Conservation (phyloP, 2,797 vertebrate genomes). For the Micromesistius poutassou region DNA sequence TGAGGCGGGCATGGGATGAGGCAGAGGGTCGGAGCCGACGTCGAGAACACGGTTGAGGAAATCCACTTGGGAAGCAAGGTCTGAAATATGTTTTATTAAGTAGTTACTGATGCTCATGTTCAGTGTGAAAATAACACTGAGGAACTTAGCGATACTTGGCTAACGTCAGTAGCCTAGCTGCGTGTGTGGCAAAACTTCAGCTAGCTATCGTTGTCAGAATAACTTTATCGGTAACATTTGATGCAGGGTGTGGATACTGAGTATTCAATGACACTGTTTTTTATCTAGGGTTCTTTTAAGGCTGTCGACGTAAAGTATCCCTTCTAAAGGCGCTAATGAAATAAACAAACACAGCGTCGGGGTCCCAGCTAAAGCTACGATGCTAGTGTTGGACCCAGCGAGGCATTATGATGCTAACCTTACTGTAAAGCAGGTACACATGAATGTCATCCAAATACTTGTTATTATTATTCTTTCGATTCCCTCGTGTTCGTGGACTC, state of each 20-base stretch:
- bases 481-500: not conserved
- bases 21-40: not conserved
- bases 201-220: not conserved
- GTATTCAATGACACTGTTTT: not conserved
- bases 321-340: not conserved
- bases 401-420: not conserved
- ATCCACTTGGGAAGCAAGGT: not conserved
- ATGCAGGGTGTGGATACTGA: not conserved
- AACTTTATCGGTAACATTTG: not conserved
- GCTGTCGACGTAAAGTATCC: not conserved
- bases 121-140: not conserved
- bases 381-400: not conserved
- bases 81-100: not conserved
- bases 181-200: conserved; percentile 28
- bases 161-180: conserved; percentile 37
- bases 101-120: not conserved
- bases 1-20: not conserved
- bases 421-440: not conserved
- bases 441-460: not conserved
- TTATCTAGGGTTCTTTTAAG: not conserved
- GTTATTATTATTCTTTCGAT: not conserved
- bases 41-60: not conserved
- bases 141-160: conserved; percentile 4
- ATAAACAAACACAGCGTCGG: not conserved
- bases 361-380: not conserved